Conservation (phyloP, 2,113 vertebrate genomes). For the Stegastes partitus region DNA sequence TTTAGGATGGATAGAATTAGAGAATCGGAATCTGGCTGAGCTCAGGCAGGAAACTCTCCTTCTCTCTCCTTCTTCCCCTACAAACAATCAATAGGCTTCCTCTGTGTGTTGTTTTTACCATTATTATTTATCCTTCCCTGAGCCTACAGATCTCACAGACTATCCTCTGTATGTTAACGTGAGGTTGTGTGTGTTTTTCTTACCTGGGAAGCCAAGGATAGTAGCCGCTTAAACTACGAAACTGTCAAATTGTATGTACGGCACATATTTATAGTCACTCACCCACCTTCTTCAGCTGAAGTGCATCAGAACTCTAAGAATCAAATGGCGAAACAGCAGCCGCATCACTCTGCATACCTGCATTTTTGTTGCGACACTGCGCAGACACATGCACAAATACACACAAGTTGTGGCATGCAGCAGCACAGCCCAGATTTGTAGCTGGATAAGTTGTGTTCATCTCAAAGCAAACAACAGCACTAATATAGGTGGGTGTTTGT, state of each 20-base stretch:
- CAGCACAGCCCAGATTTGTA: slow-evolving; percentile 33
- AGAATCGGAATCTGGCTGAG: background rate
- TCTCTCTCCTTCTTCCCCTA: slow-evolving; percentile 8
- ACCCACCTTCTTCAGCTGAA: background rate
- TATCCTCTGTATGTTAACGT: background rate
- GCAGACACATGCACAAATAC: slow-evolving; percentile 33
- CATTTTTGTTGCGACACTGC: slow-evolving; percentile 47
- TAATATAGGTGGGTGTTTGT: slow-evolving; percentile 14
- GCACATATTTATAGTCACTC: background rate
- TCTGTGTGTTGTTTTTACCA: slow-evolving; percentile 23
- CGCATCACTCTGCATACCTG: slow-evolving; percentile 55
- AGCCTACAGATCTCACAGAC: slow-evolving; percentile 6
- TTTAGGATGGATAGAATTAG: background rate
- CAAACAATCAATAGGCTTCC: slow-evolving; percentile 31
- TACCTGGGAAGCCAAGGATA: slow-evolving; percentile 51
- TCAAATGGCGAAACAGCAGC: slow-evolving; percentile 17
- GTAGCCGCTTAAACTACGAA: slow-evolving; percentile 16
- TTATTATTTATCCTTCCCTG: slow-evolving; percentile 7
- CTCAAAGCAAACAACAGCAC: slow-evolving; percentile 26
- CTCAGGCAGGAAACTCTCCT: background rate
- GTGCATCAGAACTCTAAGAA: slow-evolving; percentile 14
- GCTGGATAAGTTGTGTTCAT: slow-evolving; percentile 36
- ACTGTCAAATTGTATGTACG: background rate
- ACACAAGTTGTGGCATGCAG: slow-evolving; percentile 65
- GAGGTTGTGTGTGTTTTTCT: slow-evolving; percentile 34